Conservation (phyloP, 2,888 invertebrate species). For the Luperina nickerlii region DNA sequence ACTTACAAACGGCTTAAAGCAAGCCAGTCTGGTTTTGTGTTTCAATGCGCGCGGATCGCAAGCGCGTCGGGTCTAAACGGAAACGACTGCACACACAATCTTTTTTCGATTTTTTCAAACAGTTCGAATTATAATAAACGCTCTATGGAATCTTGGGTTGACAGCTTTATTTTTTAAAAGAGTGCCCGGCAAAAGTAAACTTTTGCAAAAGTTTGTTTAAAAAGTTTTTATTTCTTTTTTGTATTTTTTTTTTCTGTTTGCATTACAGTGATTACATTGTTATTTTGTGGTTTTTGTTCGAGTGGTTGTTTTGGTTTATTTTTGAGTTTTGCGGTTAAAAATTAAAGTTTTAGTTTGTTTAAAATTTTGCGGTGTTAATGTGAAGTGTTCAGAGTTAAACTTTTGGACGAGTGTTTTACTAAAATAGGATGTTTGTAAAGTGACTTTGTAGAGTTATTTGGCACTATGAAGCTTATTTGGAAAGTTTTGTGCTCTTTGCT, state of each 20-base stretch:
- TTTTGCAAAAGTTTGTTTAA: constrained; percentile 80
- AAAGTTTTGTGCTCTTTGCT: constrained; percentile 82
- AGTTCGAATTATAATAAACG: constrained; percentile 69
- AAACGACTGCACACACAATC: constrained; percentile 75
- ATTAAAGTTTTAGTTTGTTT: constrained; percentile 69
- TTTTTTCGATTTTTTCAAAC: constrained; percentile 82
- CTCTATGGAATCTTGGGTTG: constrained; percentile 68
- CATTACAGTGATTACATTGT: constrained; percentile 79
- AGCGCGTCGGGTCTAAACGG: constrained; percentile 76
- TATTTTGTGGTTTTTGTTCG: constrained; percentile 81
- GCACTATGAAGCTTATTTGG: constrained; percentile 86
- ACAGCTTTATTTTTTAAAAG: constrained; percentile 74
- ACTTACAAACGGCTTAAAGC: constrained; percentile 87
- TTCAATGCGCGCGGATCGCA: constrained; percentile 86
- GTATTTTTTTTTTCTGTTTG: constrained; percentile 75
- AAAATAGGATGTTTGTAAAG: constrained; percentile 74
- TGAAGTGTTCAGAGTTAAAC: constrained; percentile 74
- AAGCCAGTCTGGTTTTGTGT: constrained; percentile 89
- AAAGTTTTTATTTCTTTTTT: constrained; percentile 74
- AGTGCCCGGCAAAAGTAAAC: constrained; percentile 71
- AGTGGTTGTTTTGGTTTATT: constrained; percentile 76
- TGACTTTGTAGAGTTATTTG: constrained; percentile 73
- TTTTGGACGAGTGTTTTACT: constrained; percentile 70
- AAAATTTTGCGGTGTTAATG: constrained; percentile 74
- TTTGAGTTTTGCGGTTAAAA: constrained; percentile 69